Evolutionary conservation across 2,113 vertebrate genomes (phyloP).

Genomic region (Solea senegalensis): DNA sequence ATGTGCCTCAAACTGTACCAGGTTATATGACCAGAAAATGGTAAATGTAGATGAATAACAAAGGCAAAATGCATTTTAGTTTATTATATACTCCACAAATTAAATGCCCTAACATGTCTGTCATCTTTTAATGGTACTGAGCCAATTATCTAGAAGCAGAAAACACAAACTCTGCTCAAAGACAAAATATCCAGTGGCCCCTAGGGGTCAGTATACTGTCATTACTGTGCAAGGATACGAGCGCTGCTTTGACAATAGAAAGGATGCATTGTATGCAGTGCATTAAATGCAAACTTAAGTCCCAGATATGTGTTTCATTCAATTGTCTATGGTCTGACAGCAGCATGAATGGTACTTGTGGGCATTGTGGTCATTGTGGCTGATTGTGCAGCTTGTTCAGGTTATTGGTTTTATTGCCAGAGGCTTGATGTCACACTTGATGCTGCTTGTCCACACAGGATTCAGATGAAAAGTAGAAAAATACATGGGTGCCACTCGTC

Average conservation of each 20-base stretch:
- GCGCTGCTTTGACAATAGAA: background rate
- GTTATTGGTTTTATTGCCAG: slow-evolving; percentile 18
- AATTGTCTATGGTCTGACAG: slow-evolving; percentile 5
- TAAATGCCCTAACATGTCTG: background rate
- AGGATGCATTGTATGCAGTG: background rate
- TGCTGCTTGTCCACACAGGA: background rate
- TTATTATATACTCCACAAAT: background rate
- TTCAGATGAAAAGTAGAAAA: background rate
- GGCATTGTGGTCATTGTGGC: slow-evolving; percentile 23
- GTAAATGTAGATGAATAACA: too few relatives aligned
- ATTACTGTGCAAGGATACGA: background rate
- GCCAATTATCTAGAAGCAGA: background rate
- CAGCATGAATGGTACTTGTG: slow-evolving; percentile 2
- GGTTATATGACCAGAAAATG: background rate
- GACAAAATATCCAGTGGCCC: background rate
- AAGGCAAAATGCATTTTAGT: background rate
- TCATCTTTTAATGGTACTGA: background rate
- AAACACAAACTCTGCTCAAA: background rate
- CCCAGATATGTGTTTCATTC: background rate
- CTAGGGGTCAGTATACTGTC: background rate
- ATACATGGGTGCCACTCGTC: too few relatives aligned
- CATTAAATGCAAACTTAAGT: background rate
- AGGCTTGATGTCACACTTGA: slow-evolving; percentile 6
- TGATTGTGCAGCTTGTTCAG: slow-evolving; percentile 4
- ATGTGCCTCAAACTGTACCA: background rate